Evolutionary conservation across 2,113 vertebrate genomes (phyloP), one percentile per base, ranked within the genome.

Genomic region (Tragelaphus buxtoni): DNA sequence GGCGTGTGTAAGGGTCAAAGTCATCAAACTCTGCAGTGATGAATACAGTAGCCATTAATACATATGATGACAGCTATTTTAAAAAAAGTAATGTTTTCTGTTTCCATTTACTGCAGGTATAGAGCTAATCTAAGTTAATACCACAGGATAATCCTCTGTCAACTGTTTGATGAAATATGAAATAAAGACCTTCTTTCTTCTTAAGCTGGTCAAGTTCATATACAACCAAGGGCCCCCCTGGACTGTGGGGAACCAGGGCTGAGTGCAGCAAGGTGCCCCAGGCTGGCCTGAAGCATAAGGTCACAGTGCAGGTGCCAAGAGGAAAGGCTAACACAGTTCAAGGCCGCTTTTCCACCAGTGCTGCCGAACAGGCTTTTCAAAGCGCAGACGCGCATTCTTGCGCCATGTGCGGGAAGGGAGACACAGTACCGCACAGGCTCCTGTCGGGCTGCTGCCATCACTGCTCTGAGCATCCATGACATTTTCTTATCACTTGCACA

Each of bases 331-430:
- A 85, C 17, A 42, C 76, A 74, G 49, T 63, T 84, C 51, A 69
- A 58, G 81, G 30, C 76, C 42, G 42, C 42, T 42, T 42, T 42
- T 42, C 42, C 42, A 42, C 42, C 69, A 82, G 95, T 93, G 96
- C 97, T 83, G 91, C 97, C 95, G 20, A 82, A 76, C 3, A 94
- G 91, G 96, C 96, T 93, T 96, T 95, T 93, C 90, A 76, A 97
- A 96, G 98, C 95, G 84, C 87, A 97, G 89, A 97, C 90, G 90
- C 80, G 92, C 85, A 69, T 32, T 81, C 85, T 84, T 85, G 35
- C 0, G 39, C 80, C 84, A 45, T 92, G 82, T 82, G 95, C 95
- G 69, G 95, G 80, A 83, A 76, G 69, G 35, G 77, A 42, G 39
- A 76, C 39, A 51, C n/a, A 90, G 63, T 28, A 81, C 4, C 90